These are phyloP conservation scores for Capitulum mitella DNA, from an alignment of 2,888 invertebrate genomes.

Conservation along the genomic window DNA sequence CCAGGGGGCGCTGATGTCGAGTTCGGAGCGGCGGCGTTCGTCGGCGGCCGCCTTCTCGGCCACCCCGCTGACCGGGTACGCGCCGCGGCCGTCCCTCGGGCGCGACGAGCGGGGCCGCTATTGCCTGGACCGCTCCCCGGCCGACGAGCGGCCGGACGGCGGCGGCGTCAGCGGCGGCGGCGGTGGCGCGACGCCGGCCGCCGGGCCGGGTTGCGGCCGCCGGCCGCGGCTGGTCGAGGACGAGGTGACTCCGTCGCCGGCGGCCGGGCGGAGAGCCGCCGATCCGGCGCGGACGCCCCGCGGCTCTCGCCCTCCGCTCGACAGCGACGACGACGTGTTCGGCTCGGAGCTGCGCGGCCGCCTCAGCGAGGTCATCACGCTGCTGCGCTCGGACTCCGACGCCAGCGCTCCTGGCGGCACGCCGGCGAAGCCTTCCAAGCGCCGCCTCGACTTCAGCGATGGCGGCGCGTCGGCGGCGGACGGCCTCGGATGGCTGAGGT, in stretches of 20 bases:
- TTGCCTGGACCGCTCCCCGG: too few relatives aligned
- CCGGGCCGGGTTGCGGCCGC: too few relatives aligned
- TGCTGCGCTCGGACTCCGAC: neutral
- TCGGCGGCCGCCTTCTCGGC: too few relatives aligned
- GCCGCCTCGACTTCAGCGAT: neutral
- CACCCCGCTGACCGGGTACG: neutral
- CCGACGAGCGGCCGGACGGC: too few relatives aligned
- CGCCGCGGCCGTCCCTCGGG: neutral
- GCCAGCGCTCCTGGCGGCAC: neutral
- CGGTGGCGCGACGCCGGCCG: too few relatives aligned
- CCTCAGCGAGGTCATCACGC: neutral
- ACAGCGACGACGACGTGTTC: neutral
- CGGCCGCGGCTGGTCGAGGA: too few relatives aligned
- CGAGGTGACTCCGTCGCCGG: too few relatives aligned
- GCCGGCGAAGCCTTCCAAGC: neutral
- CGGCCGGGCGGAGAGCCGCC: too few relatives aligned
- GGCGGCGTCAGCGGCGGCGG: too few relatives aligned
- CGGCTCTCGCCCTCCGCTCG: neutral
- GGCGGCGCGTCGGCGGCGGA: neutral
- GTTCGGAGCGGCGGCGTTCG: neutral
- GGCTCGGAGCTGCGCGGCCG: neutral
- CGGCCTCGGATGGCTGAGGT: neutral
- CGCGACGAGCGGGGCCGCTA: neutral
- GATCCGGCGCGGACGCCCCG: too few relatives aligned
- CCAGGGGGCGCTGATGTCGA: neutral